A percentile compares a stretch with the other conserved stretches of the same genome.
phyloP scores from a whole-genome alignment of 2,888 invertebrate genomes.

The Athripsodes cinereus region DNA sequence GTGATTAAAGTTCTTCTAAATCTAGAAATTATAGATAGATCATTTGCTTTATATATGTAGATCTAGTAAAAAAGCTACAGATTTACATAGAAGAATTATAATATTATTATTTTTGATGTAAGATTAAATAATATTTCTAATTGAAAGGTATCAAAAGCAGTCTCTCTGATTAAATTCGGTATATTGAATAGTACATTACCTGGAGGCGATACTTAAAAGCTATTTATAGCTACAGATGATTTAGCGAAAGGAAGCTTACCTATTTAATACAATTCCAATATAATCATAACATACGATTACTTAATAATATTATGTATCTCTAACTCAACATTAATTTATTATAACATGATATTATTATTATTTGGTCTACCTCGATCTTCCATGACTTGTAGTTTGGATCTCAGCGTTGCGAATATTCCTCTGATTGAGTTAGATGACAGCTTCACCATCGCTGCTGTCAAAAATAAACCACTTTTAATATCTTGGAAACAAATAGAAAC shows the following conservation, averaged over 20 bases:
- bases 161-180: constrained; percentile 55
- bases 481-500: not conserved
- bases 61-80: constrained; percentile 9
- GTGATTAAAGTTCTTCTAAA: no score
- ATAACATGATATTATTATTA: constrained; percentile 16
- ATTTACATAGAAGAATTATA: constrained; percentile 30
- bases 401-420: constrained; percentile 19
- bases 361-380: constrained; percentile 21
- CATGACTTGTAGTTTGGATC: constrained; percentile 20
- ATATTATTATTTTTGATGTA: constrained; percentile 9
- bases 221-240: constrained; percentile 1
- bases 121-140: not conserved
- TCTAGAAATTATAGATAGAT: no score
- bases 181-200: constrained; percentile 32
- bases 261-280: not conserved
- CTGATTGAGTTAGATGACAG: constrained; percentile 15
- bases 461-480: constrained; percentile 11
- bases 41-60: not conserved
- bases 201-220: constrained; percentile 20
- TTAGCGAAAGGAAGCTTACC: not conserved
- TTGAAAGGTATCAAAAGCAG: constrained; percentile 41
- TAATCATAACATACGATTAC: not conserved
- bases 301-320: not conserved
- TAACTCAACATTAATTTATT: no score
- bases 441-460: constrained; percentile 22